These are phyloP conservation scores for Oreochromis niloticus DNA, from an alignment of 2,113 vertebrate genomes.

Conservation along the genomic window DNA sequence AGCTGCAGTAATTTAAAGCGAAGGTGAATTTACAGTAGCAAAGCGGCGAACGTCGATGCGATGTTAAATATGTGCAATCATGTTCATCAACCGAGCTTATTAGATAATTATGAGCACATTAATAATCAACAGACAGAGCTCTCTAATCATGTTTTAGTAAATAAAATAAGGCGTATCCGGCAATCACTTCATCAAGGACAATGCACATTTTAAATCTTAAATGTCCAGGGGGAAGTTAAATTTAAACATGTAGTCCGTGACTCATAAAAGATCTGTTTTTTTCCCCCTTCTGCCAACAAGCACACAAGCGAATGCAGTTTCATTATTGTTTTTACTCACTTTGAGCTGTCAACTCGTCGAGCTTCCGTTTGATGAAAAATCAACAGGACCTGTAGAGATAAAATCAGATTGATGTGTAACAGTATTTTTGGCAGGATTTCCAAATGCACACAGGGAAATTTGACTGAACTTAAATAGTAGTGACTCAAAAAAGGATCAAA, in stretches of 20 bases:
- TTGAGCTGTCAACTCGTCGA: neutral
- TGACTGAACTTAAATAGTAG: neutral
- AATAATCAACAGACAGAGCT: constrained; percentile 1
- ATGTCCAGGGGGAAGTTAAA: neutral
- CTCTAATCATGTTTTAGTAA: constrained; percentile 4
- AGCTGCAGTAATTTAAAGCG: neutral
- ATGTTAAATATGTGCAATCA: neutral
- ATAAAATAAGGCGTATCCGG: neutral
- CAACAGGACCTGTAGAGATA: neutral
- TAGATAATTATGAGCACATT: constrained; percentile 16
- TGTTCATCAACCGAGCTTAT: constrained; percentile 4
- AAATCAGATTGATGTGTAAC: neutral
- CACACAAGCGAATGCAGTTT: neutral
- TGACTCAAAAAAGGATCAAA: neutral
- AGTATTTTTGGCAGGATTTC: neutral
- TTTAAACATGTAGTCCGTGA: neutral
- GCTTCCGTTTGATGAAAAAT: neutral
- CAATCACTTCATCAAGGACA: neutral
- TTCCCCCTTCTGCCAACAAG: neutral
- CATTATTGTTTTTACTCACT: neutral
- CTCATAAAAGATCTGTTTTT: neutral
- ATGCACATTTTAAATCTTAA: neutral
- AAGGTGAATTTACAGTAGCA: neutral
- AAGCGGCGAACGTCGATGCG: neutral
- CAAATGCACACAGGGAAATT: neutral